phyloP scores from a whole-genome alignment of 2,888 invertebrate species.

The Xylota sylvarum region DNA sequence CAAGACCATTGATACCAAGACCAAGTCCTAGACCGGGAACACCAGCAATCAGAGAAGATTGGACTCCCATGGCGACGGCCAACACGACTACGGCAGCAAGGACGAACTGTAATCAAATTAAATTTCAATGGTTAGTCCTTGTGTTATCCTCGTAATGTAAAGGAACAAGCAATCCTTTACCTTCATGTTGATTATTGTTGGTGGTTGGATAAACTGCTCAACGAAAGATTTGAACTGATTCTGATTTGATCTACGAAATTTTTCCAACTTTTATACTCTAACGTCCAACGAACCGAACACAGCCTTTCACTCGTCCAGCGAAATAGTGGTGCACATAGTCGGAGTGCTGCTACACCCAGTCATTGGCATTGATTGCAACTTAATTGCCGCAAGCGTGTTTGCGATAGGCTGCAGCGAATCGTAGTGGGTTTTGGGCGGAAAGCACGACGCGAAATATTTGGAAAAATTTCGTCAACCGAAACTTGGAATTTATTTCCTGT shows the following conservation, averaged over 20 bases:
- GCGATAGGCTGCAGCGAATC: conserved; percentile 28
- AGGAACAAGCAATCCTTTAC: conserved; percentile 32
- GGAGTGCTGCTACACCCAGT: conserved; percentile 51
- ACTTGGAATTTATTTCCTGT: conserved; percentile 21
- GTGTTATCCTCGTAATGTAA: background rate
- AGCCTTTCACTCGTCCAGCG: conserved; percentile 61
- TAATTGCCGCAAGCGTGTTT: conserved; percentile 49
- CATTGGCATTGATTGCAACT: conserved; percentile 64
- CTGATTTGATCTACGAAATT: conserved; percentile 66
- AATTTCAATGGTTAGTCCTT: background rate
- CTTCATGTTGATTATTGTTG: conserved; percentile 71
- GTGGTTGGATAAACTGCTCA: conserved; percentile 55
- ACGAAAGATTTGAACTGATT: conserved; percentile 67
- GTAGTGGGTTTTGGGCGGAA: conserved; percentile 22
- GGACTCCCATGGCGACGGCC: conserved; percentile 83
- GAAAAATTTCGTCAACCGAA: conserved; percentile 63
- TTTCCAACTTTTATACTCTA: conserved; percentile 65
- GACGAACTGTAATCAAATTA: conserved; percentile 79
- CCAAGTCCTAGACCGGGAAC: conserved; percentile 51
- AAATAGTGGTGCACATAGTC: conserved; percentile 52
- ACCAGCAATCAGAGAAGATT: conserved; percentile 82
- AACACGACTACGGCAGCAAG: conserved; percentile 81
- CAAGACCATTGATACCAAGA: conserved; percentile 10
- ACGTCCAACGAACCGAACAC: conserved; percentile 16
- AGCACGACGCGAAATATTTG: conserved; percentile 27